Evolutionary conservation across 2,888 invertebrate species (phyloP).

Genomic region (Anticlea derivata): DNA sequence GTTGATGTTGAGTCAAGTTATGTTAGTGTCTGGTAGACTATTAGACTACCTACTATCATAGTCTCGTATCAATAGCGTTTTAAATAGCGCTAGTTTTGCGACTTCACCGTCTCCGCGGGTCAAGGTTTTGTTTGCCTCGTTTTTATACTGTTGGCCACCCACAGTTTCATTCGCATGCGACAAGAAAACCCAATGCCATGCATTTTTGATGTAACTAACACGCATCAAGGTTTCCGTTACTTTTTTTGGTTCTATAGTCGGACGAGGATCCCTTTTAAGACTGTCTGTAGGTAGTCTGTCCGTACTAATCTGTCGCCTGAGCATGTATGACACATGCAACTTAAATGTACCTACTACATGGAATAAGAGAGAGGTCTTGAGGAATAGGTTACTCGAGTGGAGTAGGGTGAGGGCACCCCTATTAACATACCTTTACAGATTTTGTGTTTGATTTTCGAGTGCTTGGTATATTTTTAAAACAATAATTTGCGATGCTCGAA

Average conservation of each 20-base stretch:
- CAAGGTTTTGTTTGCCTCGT: slow-evolving; percentile 35
- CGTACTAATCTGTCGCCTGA: too few species aligned
- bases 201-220: slow-evolving; percentile 10
- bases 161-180: slow-evolving; percentile 32
- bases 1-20: slow-evolving; percentile 46
- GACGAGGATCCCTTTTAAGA: neutral
- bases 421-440: too few species aligned
- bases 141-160: slow-evolving; percentile 29
- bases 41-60: neutral
- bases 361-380: too few species aligned
- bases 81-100: slow-evolving; percentile 32
- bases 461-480: too few species aligned
- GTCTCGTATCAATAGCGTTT: slow-evolving; percentile 33
- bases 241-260: neutral
- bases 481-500: too few species aligned
- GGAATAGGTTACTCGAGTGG: too few species aligned
- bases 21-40: slow-evolving; percentile 33
- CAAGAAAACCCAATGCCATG: slow-evolving; percentile 14
- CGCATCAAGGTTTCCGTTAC: slow-evolving; percentile 3
- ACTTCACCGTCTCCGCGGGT: slow-evolving; percentile 29
- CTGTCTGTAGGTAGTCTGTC: neutral
- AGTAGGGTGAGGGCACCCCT: too few species aligned
- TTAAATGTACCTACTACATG: too few species aligned
- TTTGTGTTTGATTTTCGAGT: too few species aligned
- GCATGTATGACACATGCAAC: too few species aligned